phyloP scores from a whole-genome alignment of 2,888 invertebrate genomes.

The Thelaira solivaga region DNA sequence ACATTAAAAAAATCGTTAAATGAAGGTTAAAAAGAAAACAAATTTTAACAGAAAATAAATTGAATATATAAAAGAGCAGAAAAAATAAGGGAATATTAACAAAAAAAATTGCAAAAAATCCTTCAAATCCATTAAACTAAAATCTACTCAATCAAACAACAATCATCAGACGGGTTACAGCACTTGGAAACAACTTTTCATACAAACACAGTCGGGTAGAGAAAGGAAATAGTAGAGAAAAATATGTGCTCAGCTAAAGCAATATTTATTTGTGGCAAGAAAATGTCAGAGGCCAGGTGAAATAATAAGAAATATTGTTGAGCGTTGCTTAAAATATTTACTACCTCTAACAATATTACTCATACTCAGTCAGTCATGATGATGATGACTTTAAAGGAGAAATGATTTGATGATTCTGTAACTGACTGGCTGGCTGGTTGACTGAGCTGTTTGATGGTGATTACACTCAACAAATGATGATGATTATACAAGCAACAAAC shows the following conservation, averaged over 20 bases:
- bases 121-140: conserved; percentile 51
- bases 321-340: conserved; percentile 43
- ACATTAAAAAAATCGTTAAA: conserved; percentile 19
- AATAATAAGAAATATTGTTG: conserved; percentile 27
- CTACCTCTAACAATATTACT: conserved; percentile 28
- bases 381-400: neutral
- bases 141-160: conserved; percentile 37
- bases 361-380: conserved; percentile 6
- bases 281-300: neutral
- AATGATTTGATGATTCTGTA: too few species aligned
- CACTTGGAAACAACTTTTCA: too few species aligned
- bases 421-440: too few species aligned
- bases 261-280: neutral
- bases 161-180: conserved; percentile 31
- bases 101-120: conserved; percentile 1
- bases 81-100: too few species aligned
- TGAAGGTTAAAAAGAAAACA: conserved; percentile 44
- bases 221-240: too few species aligned
- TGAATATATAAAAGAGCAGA: neutral
- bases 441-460: too few species aligned
- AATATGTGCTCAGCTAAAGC: neutral
- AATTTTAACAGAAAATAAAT: conserved; percentile 34
- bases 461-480: too few species aligned
- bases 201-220: too few species aligned
- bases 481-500: conserved; percentile 21